Evolutionary conservation across 2,797 vertebrate species (phyloP).

Genomic region (Periparus ater): DNA sequence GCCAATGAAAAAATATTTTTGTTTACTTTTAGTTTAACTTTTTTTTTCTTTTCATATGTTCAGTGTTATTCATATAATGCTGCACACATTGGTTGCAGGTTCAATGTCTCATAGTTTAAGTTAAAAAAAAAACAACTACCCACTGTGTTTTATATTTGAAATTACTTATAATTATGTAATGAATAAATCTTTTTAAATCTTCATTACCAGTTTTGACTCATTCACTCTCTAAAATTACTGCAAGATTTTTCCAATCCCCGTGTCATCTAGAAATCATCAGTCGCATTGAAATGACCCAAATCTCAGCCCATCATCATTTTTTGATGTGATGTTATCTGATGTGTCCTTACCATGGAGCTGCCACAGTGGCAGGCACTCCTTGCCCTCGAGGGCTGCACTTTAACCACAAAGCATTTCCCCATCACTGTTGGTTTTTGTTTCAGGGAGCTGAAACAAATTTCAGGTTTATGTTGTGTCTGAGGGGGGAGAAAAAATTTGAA

Average conservation of each 20-base stretch:
- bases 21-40: background rate
- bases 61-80: background rate
- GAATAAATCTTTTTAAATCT: background rate
- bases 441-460: background rate
- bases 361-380: background rate
- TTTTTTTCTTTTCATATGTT: background rate
- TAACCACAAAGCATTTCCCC: background rate
- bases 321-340: background rate
- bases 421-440: background rate
- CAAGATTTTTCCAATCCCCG: background rate
- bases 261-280: background rate
- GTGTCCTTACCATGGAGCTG: background rate
- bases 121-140: too few relatives aligned
- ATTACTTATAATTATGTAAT: background rate
- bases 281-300: background rate
- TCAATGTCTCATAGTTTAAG: background rate
- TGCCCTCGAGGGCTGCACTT: background rate
- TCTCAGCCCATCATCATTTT: background rate
- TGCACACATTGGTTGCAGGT: background rate
- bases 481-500: background rate
- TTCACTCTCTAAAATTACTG: background rate
- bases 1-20: background rate
- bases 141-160: background rate
- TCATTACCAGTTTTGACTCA: background rate
- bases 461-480: rapidly evolving